Conservation (phyloP, 2,888 invertebrate genomes). For the Nemoura dubitans region DNA sequence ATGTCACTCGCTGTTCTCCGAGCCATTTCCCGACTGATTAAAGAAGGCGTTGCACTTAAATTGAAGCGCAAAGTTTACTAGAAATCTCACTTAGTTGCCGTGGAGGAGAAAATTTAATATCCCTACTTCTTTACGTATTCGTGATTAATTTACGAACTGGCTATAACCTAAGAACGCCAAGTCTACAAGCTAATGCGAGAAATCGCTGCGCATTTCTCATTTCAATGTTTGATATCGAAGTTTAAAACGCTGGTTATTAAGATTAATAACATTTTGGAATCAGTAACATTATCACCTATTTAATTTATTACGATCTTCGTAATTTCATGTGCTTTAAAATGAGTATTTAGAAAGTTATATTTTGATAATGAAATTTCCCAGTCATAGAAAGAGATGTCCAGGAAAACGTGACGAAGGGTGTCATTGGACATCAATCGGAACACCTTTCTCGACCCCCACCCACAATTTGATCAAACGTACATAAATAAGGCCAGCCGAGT, state of each 20-base stretch:
- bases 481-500: too few relatives aligned
- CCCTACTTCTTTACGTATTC: neutral
- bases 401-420: too few relatives aligned
- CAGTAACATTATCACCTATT: too few relatives aligned
- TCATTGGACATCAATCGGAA: too few relatives aligned
- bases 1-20: neutral
- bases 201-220: neutral
- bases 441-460: too few relatives aligned
- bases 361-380: too few relatives aligned
- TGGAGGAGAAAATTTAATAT: neutral
- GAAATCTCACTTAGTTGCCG: neutral
- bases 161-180: neutral
- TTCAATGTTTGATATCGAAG: neutral
- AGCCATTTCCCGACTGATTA: neutral
- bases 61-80: neutral
- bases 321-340: too few relatives aligned
- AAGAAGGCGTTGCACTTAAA: neutral
- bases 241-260: neutral
- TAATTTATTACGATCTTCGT: too few relatives aligned
- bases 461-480: too few relatives aligned
- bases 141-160: neutral
- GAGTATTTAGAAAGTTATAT: too few relatives aligned
- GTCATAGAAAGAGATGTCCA: too few relatives aligned
- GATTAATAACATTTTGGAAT: too few relatives aligned
- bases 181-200: neutral